These are phyloP conservation scores for Xylocopa sonorina DNA, from an alignment of 1,140 invertebrate genomes.

Conservation along the genomic window DNA sequence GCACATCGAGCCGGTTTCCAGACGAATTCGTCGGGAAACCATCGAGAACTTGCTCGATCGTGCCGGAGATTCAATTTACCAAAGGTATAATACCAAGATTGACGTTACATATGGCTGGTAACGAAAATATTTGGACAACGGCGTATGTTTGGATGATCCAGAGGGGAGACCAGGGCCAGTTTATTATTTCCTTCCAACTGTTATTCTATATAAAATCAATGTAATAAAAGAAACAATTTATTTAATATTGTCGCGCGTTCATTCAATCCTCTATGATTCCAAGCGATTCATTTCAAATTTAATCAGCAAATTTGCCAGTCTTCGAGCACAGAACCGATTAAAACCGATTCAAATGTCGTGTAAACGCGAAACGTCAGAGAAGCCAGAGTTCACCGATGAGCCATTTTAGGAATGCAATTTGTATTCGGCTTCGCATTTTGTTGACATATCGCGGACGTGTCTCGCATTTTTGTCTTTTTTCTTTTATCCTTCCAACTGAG, in stretches of 20 bases:
- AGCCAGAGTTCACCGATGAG: too few species aligned
- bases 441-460: not conserved
- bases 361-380: not conserved
- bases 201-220: too few species aligned
- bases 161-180: too few species aligned
- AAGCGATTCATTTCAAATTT: too few species aligned
- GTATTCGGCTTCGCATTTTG: not conserved
- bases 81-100: not conserved
- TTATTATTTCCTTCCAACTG: too few species aligned
- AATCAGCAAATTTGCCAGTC: too few species aligned
- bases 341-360: conserved; percentile 8
- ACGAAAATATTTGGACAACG: too few species aligned
- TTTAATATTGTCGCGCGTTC: not conserved
- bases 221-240: too few species aligned
- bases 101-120: too few species aligned
- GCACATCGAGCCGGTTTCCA: not conserved
- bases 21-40: not conserved
- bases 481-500: not conserved
- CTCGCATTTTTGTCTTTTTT: not conserved
- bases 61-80: not conserved
- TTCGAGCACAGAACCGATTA: not conserved
- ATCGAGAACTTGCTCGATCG: not conserved
- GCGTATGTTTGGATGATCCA: too few species aligned
- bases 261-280: too few species aligned
- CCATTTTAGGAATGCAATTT: not conserved